Evolutionary conservation across 2,797 vertebrate species (phyloP).

Genomic region (Melanotaenia maccullochi): DNA sequence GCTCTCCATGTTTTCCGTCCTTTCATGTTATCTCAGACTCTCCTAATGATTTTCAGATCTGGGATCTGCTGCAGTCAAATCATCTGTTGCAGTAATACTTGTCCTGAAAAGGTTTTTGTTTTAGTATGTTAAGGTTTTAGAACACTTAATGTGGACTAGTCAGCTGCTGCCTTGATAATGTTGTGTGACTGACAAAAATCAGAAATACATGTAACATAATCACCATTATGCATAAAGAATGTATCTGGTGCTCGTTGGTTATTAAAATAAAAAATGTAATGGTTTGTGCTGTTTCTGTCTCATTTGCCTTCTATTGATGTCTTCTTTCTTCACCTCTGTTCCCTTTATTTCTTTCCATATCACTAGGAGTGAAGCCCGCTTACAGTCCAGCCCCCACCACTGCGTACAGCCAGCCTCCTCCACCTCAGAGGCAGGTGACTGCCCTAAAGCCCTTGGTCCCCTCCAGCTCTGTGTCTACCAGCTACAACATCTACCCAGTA

Average conservation of each 20-base stretch:
- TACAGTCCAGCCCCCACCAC: conserved; percentile 77
- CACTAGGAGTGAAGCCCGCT: conserved; percentile 77
- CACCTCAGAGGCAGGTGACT: conserved; percentile 81
- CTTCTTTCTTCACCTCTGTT: background rate
- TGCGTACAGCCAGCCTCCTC: conserved; percentile 81
- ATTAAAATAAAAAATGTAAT: conserved; percentile 21
- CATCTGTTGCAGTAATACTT: background rate
- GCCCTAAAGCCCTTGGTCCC: conserved; percentile 77
- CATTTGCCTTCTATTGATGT: conserved; percentile 1
- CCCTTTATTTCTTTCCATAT: conserved; percentile 14
- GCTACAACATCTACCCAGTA: conserved; percentile 80
- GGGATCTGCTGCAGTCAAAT: no score
- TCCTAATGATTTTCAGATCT: background rate
- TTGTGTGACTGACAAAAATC: background rate
- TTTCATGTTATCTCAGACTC: background rate
- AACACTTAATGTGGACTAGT: background rate
- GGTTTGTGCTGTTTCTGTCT: background rate
- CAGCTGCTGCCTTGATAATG: background rate
- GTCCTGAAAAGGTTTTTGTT: background rate
- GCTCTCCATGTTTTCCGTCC: no score
- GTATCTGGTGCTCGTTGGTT: conserved; percentile 17
- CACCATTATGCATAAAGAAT: background rate
- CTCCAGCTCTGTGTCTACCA: conserved; percentile 75
- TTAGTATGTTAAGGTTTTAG: background rate
- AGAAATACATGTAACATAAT: background rate